Evolutionary conservation across 1,140 invertebrate species (phyloP), one percentile per base, ranked within the genome.

Genomic region (Drosophila chauvacae): DNA sequence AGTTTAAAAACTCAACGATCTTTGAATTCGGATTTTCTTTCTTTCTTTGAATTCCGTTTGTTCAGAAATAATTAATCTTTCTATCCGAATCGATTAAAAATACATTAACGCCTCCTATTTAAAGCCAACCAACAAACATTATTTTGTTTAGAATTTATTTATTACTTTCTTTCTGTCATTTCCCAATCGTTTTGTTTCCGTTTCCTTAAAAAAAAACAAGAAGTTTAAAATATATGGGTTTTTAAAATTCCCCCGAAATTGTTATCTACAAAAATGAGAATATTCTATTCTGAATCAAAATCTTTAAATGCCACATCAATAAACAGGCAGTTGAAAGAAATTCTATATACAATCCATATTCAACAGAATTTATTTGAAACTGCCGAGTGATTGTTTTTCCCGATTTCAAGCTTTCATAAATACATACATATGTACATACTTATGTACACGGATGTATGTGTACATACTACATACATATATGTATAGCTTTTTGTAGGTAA

Each of bases 371-470:
- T 39, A 41, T 58, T 62, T 6, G 26, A 62, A 58, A 57, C 60
- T 35, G 60, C n/a, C 28, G 23, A 63, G 35, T 59, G 26, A 59
- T 63, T 30, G 35, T 23, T 63, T 63, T 63, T 20, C 13, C 14
- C 26, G 41, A 64, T 23, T 33, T 64, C 11, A 57, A 39, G 62
- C 20, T 47, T 64, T 41, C 23, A 75, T 35, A 45, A 14, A 20
- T 72, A 44, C 23, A 75, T 35, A 45, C 11, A 20, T 72, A 44
- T 37, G n/a, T 23, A 16, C 41, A 10, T 72, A 16, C 41, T 18
- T 72, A 44, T 37, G 18, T 23, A 30, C 13, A 16, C 23, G 39
- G 39, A 47, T 45, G 18, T 20, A 30, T 30, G 1, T 65, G n/a
- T 50, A 7, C 10, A 23, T 3, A 47, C 13, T 23, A 23, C 23